phyloP scores from a whole-genome alignment of 2,113 vertebrate genomes.

The Himantopus leucocephalus region DNA sequence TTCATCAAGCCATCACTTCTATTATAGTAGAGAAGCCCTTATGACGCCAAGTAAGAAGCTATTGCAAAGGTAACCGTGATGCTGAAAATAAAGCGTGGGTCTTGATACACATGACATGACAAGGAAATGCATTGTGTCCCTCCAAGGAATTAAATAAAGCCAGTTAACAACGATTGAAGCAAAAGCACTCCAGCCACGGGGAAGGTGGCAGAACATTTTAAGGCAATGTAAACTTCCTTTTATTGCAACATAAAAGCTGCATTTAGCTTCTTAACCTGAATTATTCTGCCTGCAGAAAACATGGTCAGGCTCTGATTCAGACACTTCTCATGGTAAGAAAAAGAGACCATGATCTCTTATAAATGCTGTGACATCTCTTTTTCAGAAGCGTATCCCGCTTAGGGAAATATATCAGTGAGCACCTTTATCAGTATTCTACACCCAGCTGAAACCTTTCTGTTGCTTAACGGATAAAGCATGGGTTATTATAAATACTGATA shows the following conservation, averaged over 20 bases:
- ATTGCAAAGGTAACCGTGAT: neutral
- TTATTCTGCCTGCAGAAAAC: neutral
- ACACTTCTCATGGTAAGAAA: neutral
- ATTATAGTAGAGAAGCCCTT: neutral
- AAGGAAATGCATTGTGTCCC: neutral
- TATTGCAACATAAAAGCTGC: neutral
- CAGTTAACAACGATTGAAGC: neutral
- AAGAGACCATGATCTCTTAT: neutral
- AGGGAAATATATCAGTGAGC: neutral
- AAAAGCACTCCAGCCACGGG: neutral
- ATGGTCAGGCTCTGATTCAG: neutral
- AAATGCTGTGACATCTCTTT: neutral
- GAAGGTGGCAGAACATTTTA: neutral
- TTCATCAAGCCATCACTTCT: neutral
- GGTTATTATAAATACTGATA: neutral
- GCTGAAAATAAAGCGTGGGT: neutral
- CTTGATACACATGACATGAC: neutral
- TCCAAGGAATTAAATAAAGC: neutral
- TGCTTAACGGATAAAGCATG: neutral
- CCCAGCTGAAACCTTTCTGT: neutral
- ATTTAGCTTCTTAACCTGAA: neutral
- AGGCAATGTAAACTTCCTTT: neutral
- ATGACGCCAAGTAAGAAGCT: neutral
- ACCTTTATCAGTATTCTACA: neutral
- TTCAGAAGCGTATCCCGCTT: neutral